Conservation (phyloP, 2,797 vertebrate genomes). For the Acanthopagrus latus region DNA sequence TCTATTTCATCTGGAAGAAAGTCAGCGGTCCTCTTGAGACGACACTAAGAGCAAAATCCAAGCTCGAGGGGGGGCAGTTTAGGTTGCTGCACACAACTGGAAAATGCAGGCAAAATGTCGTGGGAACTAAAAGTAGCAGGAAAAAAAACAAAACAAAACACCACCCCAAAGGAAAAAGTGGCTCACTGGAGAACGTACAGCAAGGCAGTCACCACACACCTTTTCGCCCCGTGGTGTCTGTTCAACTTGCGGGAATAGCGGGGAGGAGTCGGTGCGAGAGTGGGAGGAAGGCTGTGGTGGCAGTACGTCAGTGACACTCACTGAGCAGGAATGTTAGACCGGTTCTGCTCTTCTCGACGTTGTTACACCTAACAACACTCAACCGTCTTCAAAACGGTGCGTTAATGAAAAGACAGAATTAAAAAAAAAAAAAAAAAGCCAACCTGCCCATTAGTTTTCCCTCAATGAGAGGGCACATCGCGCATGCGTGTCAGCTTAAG, state of each 20-base stretch:
- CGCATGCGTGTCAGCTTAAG: slow-evolving; percentile 37
- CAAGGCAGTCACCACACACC: no score
- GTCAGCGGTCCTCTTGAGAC: no score
- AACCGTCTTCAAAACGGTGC: rapidly evolving
- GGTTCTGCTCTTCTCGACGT: rapidly evolving
- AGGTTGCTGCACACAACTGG: rapidly evolving
- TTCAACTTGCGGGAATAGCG: not conserved
- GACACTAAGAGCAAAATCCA: not conserved
- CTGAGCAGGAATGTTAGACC: not conserved
- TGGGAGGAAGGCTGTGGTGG: not conserved
- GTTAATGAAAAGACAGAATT: not conserved
- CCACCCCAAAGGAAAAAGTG: no score
- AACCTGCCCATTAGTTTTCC: no score
- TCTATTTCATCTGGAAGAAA: not conserved
- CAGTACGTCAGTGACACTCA: no score
- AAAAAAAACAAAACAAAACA: no score
- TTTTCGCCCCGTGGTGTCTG: no score
- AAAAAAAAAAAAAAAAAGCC: no score
- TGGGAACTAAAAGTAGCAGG: rapidly evolving
- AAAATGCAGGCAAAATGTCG: rapidly evolving
- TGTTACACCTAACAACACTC: rapidly evolving
- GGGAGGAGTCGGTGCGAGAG: not conserved
- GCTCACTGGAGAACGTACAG: no score
- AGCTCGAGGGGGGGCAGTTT: no score
- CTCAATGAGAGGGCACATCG: no score